Base-by-base conservation (phyloP, 2,888 invertebrate species). In the Schrankia costaestrigalis region DNA sequence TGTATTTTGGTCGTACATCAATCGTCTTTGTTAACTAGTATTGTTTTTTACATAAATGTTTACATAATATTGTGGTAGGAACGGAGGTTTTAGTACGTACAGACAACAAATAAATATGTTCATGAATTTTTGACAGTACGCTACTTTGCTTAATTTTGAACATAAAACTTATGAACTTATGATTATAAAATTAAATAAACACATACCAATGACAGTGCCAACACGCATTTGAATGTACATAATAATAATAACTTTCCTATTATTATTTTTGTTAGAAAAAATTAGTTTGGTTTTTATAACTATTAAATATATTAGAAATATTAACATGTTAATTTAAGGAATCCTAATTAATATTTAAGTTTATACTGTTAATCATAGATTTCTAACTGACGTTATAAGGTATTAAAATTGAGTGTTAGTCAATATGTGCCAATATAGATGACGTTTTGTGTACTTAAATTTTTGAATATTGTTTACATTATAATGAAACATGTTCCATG, bases 201-300 rank as follows among this genome's bases (percentile, higher is more conserved):
- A 27, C 5, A 34, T 40, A 54, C 61, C 55, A 59, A 56, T 39
- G 18, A 19, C 26, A 42, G 58, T 59, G 59, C 61, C 59, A 59
- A 53, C 12, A 35, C 33, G 18, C 34, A 35, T 44, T 36, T 21
- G 42, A 39, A 26, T 41, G 31, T 14, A 22, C 7, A 32, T n/a
- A n/a, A 10, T 21, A 39, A 40, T 24, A 31, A 27, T 55, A 46
- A 46, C 31, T 24, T 31, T 41, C 35, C 31, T 43, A 22, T 37
- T 43, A 41, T 41, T 8, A 32, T 54, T n/a, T n/a, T 57, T 51
- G 41, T 58, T 57, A 54, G 50, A 23, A 30, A 31, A n/a, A 26
- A 41, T 26, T 52, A 42, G 41, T 42, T 50, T 54, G 40, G 40
- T 42, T 57, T n/a, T 46, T 57, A 57, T 54, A 46, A 41, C 44